Evolutionary conservation across 1,140 invertebrate genomes (phyloP), one percentile per base, ranked within the genome.

Genomic region (Heliconius himera): DNA sequence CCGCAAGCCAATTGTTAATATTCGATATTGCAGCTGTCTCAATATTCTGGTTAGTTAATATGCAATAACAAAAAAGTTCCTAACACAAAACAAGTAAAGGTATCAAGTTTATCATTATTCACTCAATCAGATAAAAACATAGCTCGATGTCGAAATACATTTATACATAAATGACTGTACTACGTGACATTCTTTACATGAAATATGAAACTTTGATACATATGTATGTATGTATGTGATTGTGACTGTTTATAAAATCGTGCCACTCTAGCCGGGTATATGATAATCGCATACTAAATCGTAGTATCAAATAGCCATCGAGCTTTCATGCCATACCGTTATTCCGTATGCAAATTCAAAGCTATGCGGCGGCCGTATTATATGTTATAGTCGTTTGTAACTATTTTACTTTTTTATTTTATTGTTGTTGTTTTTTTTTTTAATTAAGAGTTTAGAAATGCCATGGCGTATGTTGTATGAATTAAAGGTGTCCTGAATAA

Each of bases 281-380:
- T 83, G 79, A 80, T 83, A 83, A 81, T 87, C 81, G 82, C 82
- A 83, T 83, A 83, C 76, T 80, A 76, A 80, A 78, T 83, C 54
- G 82, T 73, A 82, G 73, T 76, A 75, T 80, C 77, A 70, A 73
- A 38, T 72, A 76, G 51, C 49, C 74, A 80, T 77, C 49, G 76
- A 70, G 79, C 79, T 70, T 74, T 72, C 73, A 74, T 81, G 33
- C 54, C 29, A 77, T 81, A 77, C 79, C 79, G 79, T 81, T 81
- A 81, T n/a, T 81, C 77, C 38, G 70, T 66, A 81, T 81, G 79
- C 76, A 77, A 81, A 81, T 81, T 74, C 26, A 51, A 77, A 78
- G 29, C 71, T 78, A 81, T 74, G 71, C 71, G 46, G 38, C 8
- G 66, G 79, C 22, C n/a, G 74, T 70, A 70, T 80, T 60, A 76